Evolutionary conservation across 2,888 invertebrate genomes (phyloP).

Genomic region (Xylota sylvarum): DNA sequence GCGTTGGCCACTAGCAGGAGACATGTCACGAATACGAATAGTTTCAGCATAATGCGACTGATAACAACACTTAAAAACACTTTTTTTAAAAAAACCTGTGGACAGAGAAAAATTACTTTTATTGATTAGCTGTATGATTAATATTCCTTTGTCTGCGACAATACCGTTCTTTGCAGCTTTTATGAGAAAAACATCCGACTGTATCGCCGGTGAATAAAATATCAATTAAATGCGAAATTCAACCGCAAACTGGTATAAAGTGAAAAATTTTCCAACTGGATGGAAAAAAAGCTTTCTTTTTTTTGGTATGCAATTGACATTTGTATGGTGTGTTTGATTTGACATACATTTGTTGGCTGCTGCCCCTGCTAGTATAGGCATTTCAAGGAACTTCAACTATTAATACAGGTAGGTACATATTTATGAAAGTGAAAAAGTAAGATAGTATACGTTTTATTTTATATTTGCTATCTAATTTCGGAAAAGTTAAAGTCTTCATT

Average conservation of each 20-base stretch:
- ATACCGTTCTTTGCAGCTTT: constrained; percentile 28
- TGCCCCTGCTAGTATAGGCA: no score
- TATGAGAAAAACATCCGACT: background rate
- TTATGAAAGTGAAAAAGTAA: no score
- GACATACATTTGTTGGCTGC: background rate
- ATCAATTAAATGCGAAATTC: constrained; percentile 33
- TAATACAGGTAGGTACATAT: no score
- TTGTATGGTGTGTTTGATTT: constrained; percentile 30
- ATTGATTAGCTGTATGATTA: constrained; percentile 41
- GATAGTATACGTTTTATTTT: no score
- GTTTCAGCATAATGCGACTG: constrained; percentile 47
- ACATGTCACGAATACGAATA: constrained; percentile 36
- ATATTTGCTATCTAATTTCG: no score
- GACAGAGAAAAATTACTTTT: constrained; percentile 11
- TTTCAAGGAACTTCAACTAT: no score
- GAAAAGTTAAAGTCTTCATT: no score
- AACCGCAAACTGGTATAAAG: constrained; percentile 37
- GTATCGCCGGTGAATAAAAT: constrained; percentile 24
- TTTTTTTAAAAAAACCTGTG: constrained; percentile 3
- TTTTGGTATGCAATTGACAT: constrained; percentile 5
- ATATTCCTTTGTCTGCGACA: constrained; percentile 28
- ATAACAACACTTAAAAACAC: background rate
- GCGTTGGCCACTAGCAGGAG: constrained; percentile 43
- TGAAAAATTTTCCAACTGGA: constrained; percentile 14
- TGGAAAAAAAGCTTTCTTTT: constrained; percentile 2